A percentile compares a stretch with the other conserved stretches of the same genome.
Evolutionary conservation across 2,888 invertebrate genomes (phyloP).

Genomic region (Lordiphosa fenestrarum): DNA sequence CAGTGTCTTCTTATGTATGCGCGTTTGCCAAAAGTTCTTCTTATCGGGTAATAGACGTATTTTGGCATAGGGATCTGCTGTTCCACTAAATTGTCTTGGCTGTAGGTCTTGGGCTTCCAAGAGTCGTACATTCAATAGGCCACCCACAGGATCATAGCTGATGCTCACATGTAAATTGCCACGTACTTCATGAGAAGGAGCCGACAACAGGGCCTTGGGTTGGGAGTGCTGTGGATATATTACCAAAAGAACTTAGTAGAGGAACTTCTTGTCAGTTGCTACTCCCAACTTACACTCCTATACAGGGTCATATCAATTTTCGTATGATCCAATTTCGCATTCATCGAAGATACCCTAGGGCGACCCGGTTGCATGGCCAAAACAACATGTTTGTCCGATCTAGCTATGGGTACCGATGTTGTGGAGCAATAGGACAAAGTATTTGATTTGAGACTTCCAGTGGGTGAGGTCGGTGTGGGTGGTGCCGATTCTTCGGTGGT

Average conservation of each 20-base stretch:
- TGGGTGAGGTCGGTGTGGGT: slow-evolving; percentile 80
- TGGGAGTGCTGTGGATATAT: slow-evolving; percentile 61
- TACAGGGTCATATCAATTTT: slow-evolving; percentile 84
- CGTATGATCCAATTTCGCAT: slow-evolving; percentile 84
- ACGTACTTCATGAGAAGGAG: slow-evolving; percentile 81
- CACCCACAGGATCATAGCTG: slow-evolving; percentile 84
- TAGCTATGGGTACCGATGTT: slow-evolving; percentile 79
- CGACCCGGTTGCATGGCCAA: slow-evolving; percentile 81
- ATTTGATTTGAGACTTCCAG: slow-evolving; percentile 80
- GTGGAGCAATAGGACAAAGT: slow-evolving; percentile 78
- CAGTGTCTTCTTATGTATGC: slow-evolving; percentile 84
- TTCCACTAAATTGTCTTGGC: slow-evolving; percentile 83
- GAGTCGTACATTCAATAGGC: slow-evolving; percentile 84
- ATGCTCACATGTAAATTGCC: slow-evolving; percentile 85
- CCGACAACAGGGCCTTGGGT: slow-evolving; percentile 74
- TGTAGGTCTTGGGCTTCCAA: slow-evolving; percentile 84
- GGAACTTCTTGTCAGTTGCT: not conserved
- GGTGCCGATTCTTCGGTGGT: slow-evolving; percentile 80
- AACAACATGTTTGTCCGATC: slow-evolving; percentile 82
- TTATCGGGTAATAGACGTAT: slow-evolving; percentile 84
- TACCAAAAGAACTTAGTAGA: no score
- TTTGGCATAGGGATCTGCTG: slow-evolving; percentile 86
- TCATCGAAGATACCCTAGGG: slow-evolving; percentile 83
- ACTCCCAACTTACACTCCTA: slow-evolving; percentile 79
- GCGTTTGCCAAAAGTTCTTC: slow-evolving; percentile 84